Percentiles rank a stretch among this genome's conserved stretches.
Evolutionary conservation across 2,797 vertebrate genomes (phyloP).

Genomic region (Galago senegalensis): DNA sequence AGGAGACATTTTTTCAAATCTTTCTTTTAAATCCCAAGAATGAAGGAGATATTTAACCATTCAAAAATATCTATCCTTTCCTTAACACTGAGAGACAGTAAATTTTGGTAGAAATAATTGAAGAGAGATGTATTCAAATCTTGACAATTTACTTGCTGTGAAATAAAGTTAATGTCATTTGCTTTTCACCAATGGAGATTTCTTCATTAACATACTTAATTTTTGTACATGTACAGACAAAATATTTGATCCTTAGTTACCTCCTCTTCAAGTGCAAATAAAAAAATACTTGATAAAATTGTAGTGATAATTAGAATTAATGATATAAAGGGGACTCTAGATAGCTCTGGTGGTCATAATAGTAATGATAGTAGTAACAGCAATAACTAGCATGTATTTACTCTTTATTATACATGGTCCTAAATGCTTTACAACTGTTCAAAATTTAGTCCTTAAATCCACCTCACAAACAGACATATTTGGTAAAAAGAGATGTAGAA

Average conservation of each 20-base stretch:
- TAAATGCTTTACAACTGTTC: background rate
- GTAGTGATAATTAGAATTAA: background rate
- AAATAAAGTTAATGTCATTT: background rate
- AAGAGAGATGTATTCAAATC: background rate
- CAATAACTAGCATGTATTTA: background rate
- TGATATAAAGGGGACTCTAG: background rate
- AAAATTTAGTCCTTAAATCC: background rate
- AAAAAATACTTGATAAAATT: background rate
- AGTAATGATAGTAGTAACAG: background rate
- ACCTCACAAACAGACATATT: background rate
- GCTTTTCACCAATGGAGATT: too few species aligned
- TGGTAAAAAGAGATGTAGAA: background rate
- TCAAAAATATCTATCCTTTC: background rate
- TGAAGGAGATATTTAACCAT: background rate
- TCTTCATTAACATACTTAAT: too few species aligned
- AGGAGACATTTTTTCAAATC: background rate
- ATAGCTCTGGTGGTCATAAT: fast-evolving
- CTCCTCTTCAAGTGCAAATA: background rate
- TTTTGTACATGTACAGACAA: too few species aligned
- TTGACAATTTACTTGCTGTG: background rate
- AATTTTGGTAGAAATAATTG: background rate
- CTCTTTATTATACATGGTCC: background rate
- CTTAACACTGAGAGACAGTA: background rate
- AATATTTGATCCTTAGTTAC: background rate
- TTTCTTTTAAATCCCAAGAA: background rate